Conservation (phyloP, 2,797 vertebrate species). For the Myiotriccus ornatus region DNA sequence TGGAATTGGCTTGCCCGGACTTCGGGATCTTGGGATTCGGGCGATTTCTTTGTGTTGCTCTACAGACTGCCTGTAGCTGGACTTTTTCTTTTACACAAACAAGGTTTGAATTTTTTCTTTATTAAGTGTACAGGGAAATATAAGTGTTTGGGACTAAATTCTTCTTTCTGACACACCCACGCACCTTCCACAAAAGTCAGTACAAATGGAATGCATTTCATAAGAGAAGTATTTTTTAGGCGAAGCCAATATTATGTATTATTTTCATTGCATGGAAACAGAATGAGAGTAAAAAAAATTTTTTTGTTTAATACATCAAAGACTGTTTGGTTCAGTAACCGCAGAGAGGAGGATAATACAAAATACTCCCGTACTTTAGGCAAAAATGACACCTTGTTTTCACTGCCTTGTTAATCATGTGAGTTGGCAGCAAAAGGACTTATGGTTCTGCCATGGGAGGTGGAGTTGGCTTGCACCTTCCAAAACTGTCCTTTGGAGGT, state of each 20-base stretch:
- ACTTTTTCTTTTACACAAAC: not conserved
- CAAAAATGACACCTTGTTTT: constrained; percentile 42
- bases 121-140: not conserved
- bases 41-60: not conserved
- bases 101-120: not conserved
- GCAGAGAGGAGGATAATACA: constrained; percentile 8
- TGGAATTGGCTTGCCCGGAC: not conserved
- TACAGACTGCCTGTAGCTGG: not conserved
- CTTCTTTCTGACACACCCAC: constrained; percentile 50
- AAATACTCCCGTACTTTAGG: constrained; percentile 8
- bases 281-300: not conserved
- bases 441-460: not conserved
- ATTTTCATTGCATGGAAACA: constrained; percentile 51
- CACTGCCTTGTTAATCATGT: not conserved
- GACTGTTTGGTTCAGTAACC: not conserved
- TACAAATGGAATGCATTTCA: constrained; percentile 49
- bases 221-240: constrained; percentile 43
- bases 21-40: not conserved
- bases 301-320: not conserved
- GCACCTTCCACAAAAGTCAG: constrained; percentile 56
- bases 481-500: not conserved
- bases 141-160: not conserved
- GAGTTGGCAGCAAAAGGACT: not conserved
- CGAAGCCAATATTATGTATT: constrained; percentile 40
- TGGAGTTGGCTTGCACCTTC: not conserved